Conservation (phyloP, 53 echinoderm and acorn worm species). For the Luidia sarsii region DNA sequence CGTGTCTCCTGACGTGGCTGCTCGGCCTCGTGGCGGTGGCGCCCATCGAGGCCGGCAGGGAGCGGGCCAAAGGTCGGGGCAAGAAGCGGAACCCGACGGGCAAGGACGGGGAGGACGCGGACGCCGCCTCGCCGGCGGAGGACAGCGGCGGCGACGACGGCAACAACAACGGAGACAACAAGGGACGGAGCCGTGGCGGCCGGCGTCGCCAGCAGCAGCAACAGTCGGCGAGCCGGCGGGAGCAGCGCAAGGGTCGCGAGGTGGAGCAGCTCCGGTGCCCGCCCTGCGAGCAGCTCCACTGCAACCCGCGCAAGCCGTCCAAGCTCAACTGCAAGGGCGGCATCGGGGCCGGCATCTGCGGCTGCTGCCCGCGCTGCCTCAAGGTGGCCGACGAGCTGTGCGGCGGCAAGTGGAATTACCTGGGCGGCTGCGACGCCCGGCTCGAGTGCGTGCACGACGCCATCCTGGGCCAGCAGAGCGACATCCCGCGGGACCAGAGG, state of each 20-base stretch:
- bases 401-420: slow-evolving; percentile 88
- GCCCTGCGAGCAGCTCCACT: slow-evolving; percentile 83
- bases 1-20: slow-evolving; percentile 26
- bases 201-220: slow-evolving; percentile 15
- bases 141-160: not conserved
- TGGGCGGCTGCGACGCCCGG: slow-evolving; percentile 81
- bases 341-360: slow-evolving; percentile 82
- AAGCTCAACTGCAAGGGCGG: slow-evolving; percentile 88
- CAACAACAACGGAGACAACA: not conserved
- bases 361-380: slow-evolving; percentile 90
- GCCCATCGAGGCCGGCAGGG: slow-evolving; percentile 18
- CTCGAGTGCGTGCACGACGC: slow-evolving; percentile 68
- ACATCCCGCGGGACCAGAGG: slow-evolving; percentile 20
- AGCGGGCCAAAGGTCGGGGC: slow-evolving; percentile 3
- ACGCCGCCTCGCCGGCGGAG: too few species aligned
- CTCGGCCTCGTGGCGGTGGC: slow-evolving; percentile 1
- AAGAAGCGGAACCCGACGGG: too few species aligned
- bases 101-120: too few species aligned
- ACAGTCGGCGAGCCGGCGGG: not conserved
- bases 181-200: not conserved
- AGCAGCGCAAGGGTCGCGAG: slow-evolving; percentile 39
- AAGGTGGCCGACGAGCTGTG: slow-evolving; percentile 87
- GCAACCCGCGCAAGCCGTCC: slow-evolving; percentile 80
- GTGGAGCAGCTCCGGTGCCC: slow-evolving; percentile 74
- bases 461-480: slow-evolving; percentile 20